Percentiles rank a stretch among this genome's conserved stretches.
Evolutionary conservation across 2,797 vertebrate species (phyloP).

Genomic region (Macropus fuliginosus): DNA sequence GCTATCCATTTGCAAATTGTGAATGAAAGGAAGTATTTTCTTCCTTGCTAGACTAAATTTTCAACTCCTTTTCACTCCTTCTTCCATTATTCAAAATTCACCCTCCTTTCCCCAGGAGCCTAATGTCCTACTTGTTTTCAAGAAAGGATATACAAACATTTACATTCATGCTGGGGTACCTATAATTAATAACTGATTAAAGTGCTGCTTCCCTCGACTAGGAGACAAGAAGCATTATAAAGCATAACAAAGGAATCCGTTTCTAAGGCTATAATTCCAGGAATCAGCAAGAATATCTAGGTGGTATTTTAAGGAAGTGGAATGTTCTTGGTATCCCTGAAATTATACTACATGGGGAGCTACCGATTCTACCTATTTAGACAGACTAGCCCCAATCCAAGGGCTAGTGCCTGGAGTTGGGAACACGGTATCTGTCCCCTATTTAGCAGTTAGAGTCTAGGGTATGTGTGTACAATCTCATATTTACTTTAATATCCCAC

Average conservation of each 20-base stretch:
- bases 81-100: not conserved
- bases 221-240: not conserved
- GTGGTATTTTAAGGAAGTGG: not conserved
- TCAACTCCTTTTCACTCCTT: not conserved
- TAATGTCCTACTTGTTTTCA: not conserved
- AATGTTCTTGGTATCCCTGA: not conserved
- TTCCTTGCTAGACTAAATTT: not conserved
- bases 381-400: not conserved
- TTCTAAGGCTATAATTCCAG: not conserved
- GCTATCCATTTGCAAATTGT: not conserved
- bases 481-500: conserved; percentile 6
- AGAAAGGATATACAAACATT: not conserved
- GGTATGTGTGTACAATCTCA: not conserved
- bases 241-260: not conserved
- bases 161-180: not conserved
- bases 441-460: not conserved
- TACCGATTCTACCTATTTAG: not conserved
- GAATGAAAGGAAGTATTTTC: not conserved
- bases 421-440: not conserved
- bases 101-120: not conserved
- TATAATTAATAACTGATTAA: not conserved
- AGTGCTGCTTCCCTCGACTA: not conserved
- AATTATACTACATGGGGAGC: not conserved
- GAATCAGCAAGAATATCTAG: not conserved
- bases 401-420: not conserved